A percentile compares a stretch with the other conserved stretches of the same genome.
Evolutionary conservation across 2,888 invertebrate species (phyloP).

Genomic region (Scaptomyza caliginosa): DNA sequence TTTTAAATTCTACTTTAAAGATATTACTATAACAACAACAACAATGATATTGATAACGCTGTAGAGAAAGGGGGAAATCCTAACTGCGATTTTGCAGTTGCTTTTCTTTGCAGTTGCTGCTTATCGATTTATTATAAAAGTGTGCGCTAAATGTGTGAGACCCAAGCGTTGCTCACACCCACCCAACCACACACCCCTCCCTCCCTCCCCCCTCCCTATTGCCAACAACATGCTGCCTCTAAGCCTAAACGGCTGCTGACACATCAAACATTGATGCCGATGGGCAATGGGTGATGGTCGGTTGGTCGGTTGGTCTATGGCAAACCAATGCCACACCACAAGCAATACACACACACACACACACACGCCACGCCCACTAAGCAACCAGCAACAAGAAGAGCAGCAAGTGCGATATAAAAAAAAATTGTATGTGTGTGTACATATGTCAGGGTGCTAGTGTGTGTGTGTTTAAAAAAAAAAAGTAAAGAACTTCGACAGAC

Average conservation of each 20-base stretch:
- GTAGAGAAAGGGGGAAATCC: conserved; percentile 27
- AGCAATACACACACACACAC: conserved; percentile 37
- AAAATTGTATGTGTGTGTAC: conserved; percentile 48
- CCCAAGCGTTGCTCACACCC: conserved; percentile 38
- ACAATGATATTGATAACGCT: neutral
- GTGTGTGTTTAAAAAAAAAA: conserved; percentile 69
- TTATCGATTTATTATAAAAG: conserved; percentile 75
- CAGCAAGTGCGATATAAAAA: conserved; percentile 68
- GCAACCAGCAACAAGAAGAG: conserved; percentile 29
- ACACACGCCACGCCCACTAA: conserved; percentile 48
- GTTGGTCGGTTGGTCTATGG: conserved; percentile 28
- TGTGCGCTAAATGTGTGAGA: conserved; percentile 52
- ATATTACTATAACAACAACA: conserved; percentile 1
- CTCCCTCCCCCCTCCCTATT: neutral
- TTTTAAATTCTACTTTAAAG: conserved; percentile 17
- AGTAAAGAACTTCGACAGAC: conserved; percentile 81
- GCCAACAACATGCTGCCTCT: neutral
- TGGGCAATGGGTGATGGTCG: conserved; percentile 42
- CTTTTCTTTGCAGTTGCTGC: conserved; percentile 26
- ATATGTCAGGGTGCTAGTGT: conserved; percentile 48
- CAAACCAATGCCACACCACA: conserved; percentile 63
- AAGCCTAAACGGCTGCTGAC: conserved; percentile 53
- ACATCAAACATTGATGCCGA: conserved; percentile 73
- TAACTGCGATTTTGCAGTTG: conserved; percentile 40
- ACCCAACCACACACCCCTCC: neutral